Evolutionary conservation across 2,888 invertebrate species (phyloP).

Genomic region (Halocaridina rubra): DNA sequence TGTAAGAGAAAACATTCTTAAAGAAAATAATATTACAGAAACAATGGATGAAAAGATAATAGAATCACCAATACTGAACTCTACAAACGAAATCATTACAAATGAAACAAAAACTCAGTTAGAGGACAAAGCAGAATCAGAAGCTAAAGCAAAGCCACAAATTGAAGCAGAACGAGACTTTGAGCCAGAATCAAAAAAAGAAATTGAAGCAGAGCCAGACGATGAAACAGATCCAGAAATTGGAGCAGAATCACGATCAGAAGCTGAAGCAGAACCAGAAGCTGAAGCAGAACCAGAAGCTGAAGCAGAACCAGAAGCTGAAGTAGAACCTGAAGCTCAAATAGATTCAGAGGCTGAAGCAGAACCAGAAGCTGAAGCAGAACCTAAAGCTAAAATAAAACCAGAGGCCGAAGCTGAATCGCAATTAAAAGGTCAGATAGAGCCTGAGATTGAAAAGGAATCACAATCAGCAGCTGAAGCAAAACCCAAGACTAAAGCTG

Average conservation of each 20-base stretch:
- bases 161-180: too few species aligned
- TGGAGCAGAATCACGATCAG: not conserved
- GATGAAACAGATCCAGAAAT: not conserved
- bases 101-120: not conserved
- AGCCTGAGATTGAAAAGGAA: not conserved
- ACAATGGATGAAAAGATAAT: too few species aligned
- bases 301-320: not conserved
- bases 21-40: too few species aligned
- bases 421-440: not conserved
- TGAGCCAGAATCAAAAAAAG: not conserved
- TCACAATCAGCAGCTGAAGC: not conserved
- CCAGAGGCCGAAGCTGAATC: not conserved
- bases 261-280: not conserved
- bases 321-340: not conserved
- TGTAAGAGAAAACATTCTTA: too few species aligned
- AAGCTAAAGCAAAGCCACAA: not conserved
- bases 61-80: too few species aligned
- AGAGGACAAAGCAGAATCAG: not conserved
- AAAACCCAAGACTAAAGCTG: not conserved
- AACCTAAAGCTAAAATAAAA: not conserved
- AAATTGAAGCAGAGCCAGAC: not conserved
- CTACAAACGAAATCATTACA: too few species aligned
- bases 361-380: not conserved
- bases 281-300: not conserved
- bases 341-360: not conserved